Evolutionary conservation across 1,140 invertebrate genomes (phyloP).

Genomic region (Carposina sasakii): DNA sequence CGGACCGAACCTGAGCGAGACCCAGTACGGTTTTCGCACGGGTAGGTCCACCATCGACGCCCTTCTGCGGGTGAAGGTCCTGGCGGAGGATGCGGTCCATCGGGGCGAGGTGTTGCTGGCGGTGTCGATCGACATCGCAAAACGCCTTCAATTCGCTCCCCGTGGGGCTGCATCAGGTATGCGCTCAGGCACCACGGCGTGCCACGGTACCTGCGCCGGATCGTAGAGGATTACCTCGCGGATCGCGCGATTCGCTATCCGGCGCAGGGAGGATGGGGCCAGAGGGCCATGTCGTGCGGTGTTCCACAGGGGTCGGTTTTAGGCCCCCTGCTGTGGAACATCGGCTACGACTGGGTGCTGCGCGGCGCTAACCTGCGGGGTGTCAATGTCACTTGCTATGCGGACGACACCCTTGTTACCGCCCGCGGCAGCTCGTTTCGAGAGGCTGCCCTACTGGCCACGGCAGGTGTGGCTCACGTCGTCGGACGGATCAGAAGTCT

Average conservation of each 20-base stretch:
- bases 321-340: slow-evolving; percentile 37
- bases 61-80: background rate
- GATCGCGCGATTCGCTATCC: background rate
- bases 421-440: background rate
- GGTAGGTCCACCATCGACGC: background rate
- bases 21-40: background rate
- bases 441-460: background rate
- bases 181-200: slow-evolving; percentile 1
- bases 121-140: slow-evolving; percentile 15
- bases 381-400: slow-evolving; percentile 5
- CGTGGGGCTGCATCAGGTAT: slow-evolving; percentile 3
- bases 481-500: background rate
- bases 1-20: background rate
- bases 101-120: slow-evolving; percentile 5
- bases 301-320: slow-evolving; percentile 35
- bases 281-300: slow-evolving; percentile 4
- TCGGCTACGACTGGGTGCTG: slow-evolving; percentile 32
- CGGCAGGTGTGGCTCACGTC: background rate
- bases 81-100: background rate
- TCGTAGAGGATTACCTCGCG: background rate
- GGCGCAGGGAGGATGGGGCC: background rate
- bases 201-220: background rate
- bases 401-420: slow-evolving; percentile 4
- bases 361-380: slow-evolving; percentile 10
- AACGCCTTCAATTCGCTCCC: slow-evolving; percentile 17